These are phyloP conservation scores for Atopsyche davidsoni DNA, from an alignment of 1,140 invertebrate species.

Conservation along the genomic window DNA sequence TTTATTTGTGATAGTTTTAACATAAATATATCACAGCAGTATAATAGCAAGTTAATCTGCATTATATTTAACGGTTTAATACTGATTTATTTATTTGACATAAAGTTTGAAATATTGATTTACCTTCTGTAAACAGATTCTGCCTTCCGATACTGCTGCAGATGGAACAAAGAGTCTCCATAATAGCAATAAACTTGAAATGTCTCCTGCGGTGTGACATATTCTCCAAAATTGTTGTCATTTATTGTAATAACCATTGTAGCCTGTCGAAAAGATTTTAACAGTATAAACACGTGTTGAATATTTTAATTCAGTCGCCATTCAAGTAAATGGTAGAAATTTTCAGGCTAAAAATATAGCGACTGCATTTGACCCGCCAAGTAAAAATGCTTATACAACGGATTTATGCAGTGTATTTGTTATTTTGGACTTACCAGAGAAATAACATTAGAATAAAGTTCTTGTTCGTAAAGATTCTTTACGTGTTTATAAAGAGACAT, in stretches of 20 bases:
- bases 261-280: constrained; percentile 40
- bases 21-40: too few relatives aligned
- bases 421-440: constrained; percentile 42
- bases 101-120: too few relatives aligned
- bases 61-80: too few relatives aligned
- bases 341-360: background rate
- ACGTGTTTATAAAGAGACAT: constrained; percentile 51
- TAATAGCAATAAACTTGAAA: constrained; percentile 62
- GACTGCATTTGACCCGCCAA: background rate
- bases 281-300: background rate
- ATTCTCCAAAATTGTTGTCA: constrained; percentile 55
- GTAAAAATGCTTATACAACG: background rate
- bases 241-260: constrained; percentile 58
- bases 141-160: constrained; percentile 60
- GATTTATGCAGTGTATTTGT: constrained; percentile 7
- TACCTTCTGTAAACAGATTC: constrained; percentile 56
- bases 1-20: too few relatives aligned
- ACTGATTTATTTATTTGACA: too few relatives aligned
- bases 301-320: background rate
- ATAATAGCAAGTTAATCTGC: too few relatives aligned
- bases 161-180: constrained; percentile 61
- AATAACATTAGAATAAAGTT: constrained; percentile 53
- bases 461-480: constrained; percentile 52
- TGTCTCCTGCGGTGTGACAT: constrained; percentile 50
- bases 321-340: constrained; percentile 1